Evolutionary conservation across 2,113 vertebrate genomes (phyloP).

Genomic region (Capreolus pygargus): DNA sequence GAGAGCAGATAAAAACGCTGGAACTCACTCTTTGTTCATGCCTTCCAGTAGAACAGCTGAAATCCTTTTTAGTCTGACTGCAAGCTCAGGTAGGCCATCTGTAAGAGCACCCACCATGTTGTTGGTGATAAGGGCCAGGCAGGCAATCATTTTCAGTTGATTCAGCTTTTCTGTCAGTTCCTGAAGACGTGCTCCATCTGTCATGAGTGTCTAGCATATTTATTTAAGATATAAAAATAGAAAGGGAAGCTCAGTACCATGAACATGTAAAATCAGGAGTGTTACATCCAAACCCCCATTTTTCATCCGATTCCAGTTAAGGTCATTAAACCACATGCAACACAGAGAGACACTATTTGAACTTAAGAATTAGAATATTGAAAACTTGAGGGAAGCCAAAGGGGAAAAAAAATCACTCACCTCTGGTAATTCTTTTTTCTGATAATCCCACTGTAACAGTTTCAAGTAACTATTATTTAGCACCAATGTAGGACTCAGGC

Average conservation of each 20-base stretch:
- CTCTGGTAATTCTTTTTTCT: conserved; percentile 87
- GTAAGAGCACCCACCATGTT: conserved; percentile 86
- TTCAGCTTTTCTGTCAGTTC: conserved; percentile 88
- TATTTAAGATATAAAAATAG: conserved; percentile 53
- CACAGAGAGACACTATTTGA: neutral
- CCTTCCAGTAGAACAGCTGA: conserved; percentile 89
- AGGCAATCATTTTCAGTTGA: conserved; percentile 86
- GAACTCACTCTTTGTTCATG: conserved; percentile 90
- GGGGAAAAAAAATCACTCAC: conserved; percentile 70
- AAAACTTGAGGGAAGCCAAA: neutral
- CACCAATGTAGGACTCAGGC: conserved; percentile 87
- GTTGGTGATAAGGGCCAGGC: conserved; percentile 90
- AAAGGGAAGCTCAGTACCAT: conserved; percentile 40
- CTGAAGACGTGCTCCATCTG: conserved; percentile 89
- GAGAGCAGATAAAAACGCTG: neutral
- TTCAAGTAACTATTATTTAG: conserved; percentile 90
- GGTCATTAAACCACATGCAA: neutral
- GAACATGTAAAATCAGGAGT: conserved; percentile 15
- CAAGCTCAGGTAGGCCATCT: conserved; percentile 85
- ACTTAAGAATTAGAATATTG: neutral
- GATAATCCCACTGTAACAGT: conserved; percentile 88
- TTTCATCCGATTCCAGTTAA: neutral
- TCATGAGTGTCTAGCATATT: conserved; percentile 87
- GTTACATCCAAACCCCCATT: neutral
- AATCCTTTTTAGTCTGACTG: conserved; percentile 89